Base-by-base conservation (phyloP, 2,797 vertebrate genomes). In the Squalus acanthias region DNA sequence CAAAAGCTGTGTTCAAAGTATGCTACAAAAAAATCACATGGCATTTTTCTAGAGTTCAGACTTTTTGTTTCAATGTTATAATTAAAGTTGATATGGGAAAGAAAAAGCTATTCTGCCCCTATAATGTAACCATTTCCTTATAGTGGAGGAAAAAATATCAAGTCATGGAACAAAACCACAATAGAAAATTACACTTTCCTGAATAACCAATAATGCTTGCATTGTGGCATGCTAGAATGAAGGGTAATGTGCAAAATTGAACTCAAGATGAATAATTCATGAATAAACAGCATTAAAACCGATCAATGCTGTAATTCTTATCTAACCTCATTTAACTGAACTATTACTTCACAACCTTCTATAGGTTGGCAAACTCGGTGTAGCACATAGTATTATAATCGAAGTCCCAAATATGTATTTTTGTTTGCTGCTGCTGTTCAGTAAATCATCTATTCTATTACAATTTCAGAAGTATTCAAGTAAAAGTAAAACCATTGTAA, bases 211-310 rank as follows among this genome's bases (percentile, higher is more conserved):
- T 50, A 63, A 91, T 91, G 88, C 57, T n/a, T 63, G 57, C 88
- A 69, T 20, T n/a, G 26, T 76, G 1, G 46, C 50, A 76, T 53
- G 26, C 50, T 74, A 57, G 50, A 95, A 76, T 60, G 94, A 92
- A 92, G 29, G 53, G 94, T 26, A 95, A 76, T 76, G 2, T 95
- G 50, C n/a, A 76, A 76, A 53, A 33, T 29, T 17, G 72, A 57
- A 95, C 94, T 95, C 69, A 72, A 57, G 29, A 95, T 95, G 70
- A 95, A 95, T 76, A 95, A 95, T 95, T 95, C 94, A 95, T 76
- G 13, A 50, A 74, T 74, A 46, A 70, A 8, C 93, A 95, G 53
- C 50, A 74, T 72, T 70, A 60, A 74, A 72, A n/a, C 1, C 29
- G 15, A 76, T 53, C 53, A 72, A 76, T 95, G 53, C 50, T 95